Evolutionary conservation across 2,888 invertebrate genomes (phyloP).

Genomic region (Volucella bombylans): DNA sequence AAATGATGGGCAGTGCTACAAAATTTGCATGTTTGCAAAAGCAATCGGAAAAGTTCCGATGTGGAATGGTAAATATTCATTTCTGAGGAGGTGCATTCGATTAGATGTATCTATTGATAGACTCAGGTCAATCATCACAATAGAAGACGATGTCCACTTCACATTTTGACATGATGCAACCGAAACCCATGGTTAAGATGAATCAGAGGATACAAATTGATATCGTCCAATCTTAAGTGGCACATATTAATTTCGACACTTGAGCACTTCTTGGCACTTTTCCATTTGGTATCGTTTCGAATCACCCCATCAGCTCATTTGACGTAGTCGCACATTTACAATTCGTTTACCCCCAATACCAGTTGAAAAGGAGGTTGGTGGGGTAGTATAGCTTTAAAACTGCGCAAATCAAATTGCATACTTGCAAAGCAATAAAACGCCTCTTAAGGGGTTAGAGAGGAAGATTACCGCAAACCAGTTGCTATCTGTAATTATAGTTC

Average conservation of each 20-base stretch:
- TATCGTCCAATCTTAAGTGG: neutral
- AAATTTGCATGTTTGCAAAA: constrained; percentile 1
- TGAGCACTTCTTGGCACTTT: constrained; percentile 13
- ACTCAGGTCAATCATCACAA: constrained; percentile 2
- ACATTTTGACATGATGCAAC: no score
- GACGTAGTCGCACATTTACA: neutral
- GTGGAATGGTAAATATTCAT: constrained; percentile 12
- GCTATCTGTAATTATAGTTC: constrained; percentile 12
- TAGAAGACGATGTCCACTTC: no score
- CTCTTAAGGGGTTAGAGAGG: neutral
- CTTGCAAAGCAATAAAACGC: constrained; percentile 5
- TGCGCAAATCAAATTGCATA: constrained; percentile 19
- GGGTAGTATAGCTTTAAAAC: neutral
- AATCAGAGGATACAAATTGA: neutral
- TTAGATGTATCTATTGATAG: constrained; percentile 32
- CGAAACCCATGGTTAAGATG: no score
- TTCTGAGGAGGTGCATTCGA: constrained; percentile 31
- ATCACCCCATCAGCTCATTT: constrained; percentile 4
- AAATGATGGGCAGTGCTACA: constrained; percentile 17
- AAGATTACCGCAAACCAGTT: constrained; percentile 21
- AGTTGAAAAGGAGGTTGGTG: no score
- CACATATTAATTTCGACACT: constrained; percentile 4
- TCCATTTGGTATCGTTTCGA: neutral
- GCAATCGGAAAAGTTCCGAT: constrained; percentile 1
- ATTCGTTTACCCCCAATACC: neutral